Evolutionary conservation across 2,888 invertebrate species (phyloP).

Genomic region (Parnassius orleans): DNA sequence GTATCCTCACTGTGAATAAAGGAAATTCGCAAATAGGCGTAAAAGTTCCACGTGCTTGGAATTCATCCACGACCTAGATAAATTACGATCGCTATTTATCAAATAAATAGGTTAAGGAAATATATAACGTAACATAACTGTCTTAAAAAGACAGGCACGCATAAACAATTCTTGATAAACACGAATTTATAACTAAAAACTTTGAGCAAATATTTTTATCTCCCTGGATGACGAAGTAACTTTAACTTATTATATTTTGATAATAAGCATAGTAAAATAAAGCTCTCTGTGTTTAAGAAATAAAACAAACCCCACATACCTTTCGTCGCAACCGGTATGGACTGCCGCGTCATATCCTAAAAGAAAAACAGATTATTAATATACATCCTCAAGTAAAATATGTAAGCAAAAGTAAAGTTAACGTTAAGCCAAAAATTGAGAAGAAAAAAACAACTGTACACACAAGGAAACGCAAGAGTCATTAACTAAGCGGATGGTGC

Average conservation of each 20-base stretch:
- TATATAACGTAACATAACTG: too few relatives aligned
- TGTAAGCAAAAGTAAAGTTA: slow-evolving; percentile 12
- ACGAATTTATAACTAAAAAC: too few relatives aligned
- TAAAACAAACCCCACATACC: slow-evolving; percentile 51
- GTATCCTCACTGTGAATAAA: too few relatives aligned
- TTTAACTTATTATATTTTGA: background rate
- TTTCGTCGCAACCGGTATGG: slow-evolving; percentile 77
- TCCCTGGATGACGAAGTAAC: slow-evolving; percentile 18
- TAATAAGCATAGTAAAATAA: background rate
- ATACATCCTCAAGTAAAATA: slow-evolving; percentile 26
- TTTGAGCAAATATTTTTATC: background rate
- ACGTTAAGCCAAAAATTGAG: slow-evolving; percentile 12
- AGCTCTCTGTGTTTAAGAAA: background rate
- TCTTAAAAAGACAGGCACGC: too few relatives aligned
- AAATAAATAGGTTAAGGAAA: too few relatives aligned
- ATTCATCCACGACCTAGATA: too few relatives aligned
- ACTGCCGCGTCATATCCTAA: slow-evolving; percentile 80
- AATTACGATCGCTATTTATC: too few relatives aligned
- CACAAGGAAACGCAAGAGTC: slow-evolving; percentile 1
- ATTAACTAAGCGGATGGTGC: slow-evolving; percentile 15
- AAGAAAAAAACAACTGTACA: slow-evolving; percentile 10
- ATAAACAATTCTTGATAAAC: too few relatives aligned
- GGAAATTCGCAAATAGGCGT: too few relatives aligned
- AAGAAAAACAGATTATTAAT: slow-evolving; percentile 54
- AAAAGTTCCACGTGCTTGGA: too few relatives aligned